phyloP scores from a whole-genome alignment of 2,113 vertebrate genomes.

The Pongo abelii region DNA sequence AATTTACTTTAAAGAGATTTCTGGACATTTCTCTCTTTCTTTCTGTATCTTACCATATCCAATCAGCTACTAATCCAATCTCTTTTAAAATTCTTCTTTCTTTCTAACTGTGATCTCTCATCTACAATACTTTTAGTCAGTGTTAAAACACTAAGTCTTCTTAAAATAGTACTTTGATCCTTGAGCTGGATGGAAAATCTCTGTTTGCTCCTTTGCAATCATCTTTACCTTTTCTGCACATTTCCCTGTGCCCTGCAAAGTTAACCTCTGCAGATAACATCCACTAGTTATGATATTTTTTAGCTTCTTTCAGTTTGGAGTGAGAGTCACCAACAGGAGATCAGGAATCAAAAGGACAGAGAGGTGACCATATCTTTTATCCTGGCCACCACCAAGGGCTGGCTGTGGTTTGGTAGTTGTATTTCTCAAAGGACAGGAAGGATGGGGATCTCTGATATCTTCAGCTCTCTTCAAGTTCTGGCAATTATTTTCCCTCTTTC shows the following conservation, averaged over 20 bases:
- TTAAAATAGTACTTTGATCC: background rate
- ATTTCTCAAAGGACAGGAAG: background rate
- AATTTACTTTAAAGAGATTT: background rate
- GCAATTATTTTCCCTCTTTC: background rate
- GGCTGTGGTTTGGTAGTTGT: background rate
- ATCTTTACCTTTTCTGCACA: background rate
- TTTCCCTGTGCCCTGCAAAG: background rate
- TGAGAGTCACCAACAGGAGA: background rate
- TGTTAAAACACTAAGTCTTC: background rate
- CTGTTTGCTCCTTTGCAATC: background rate
- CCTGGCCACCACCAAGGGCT: fast-evolving
- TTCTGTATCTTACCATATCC: background rate
- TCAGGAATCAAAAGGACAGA: background rate
- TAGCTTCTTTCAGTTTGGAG: background rate
- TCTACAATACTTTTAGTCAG: background rate
- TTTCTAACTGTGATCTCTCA: background rate
- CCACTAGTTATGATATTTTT: background rate
- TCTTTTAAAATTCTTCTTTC: background rate
- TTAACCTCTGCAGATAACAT: background rate
- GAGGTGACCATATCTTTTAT: background rate
- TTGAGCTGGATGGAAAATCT: background rate
- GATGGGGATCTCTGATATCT: background rate
- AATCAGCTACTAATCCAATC: background rate
- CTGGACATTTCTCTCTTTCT: background rate
- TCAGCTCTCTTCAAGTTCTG: background rate